Conservation (phyloP, 2,113 vertebrate genomes). For the Hippoglossus stenolepis region DNA sequence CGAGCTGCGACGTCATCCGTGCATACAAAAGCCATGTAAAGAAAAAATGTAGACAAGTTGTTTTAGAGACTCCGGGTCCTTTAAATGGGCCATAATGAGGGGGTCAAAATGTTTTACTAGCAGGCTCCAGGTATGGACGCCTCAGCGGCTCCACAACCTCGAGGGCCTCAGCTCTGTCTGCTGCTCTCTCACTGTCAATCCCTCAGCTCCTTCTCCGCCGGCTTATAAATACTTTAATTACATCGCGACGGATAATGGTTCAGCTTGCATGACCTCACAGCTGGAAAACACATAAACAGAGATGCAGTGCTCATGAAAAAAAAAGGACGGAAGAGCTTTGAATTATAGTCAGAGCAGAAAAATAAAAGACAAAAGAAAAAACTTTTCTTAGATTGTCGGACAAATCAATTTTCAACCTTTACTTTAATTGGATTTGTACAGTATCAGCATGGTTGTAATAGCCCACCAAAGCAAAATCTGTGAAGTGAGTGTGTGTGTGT, state of each 20-base stretch:
- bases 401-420: not conserved
- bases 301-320: constrained; percentile 23
- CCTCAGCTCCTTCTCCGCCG: constrained; percentile 51
- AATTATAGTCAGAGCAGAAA: constrained; percentile 1
- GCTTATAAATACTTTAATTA: constrained; percentile 70
- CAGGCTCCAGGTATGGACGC: constrained; percentile 67
- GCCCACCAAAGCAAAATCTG: not conserved
- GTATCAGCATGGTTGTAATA: not conserved
- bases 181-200: constrained; percentile 57
- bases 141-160: constrained; percentile 68
- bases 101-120: constrained; percentile 73
- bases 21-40: constrained; percentile 52
- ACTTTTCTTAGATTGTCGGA: not conserved
- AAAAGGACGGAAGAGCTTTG: constrained; percentile 22
- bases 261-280: constrained; percentile 58
- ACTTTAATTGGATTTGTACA: constrained; percentile 4
- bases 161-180: constrained; percentile 57
- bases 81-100: constrained; percentile 70
- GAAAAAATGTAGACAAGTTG: constrained; percentile 69
- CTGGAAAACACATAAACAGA: constrained; percentile 62
- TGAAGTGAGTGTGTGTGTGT: constrained; percentile 11
- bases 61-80: constrained; percentile 68
- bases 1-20: constrained; percentile 51
- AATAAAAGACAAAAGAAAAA: not conserved
- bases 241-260: constrained; percentile 43